A percentile compares a stretch with the other conserved stretches of the same genome.
Evolutionary conservation across 2,113 vertebrate species (phyloP).

Genomic region (Leucopsar rothschildi): DNA sequence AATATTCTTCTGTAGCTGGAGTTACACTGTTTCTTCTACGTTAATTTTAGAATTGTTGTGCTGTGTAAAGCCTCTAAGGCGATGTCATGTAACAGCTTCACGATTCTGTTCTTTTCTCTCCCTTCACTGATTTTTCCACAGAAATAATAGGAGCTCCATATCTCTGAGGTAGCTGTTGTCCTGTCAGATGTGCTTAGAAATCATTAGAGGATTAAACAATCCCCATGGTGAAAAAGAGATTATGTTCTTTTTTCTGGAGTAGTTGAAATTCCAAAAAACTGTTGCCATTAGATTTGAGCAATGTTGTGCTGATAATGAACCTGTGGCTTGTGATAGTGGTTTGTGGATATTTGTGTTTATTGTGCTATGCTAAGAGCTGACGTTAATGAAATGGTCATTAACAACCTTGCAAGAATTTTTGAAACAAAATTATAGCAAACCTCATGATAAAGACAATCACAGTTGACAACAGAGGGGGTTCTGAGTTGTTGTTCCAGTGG

Average conservation of each 20-base stretch:
- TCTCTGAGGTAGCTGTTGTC: background rate
- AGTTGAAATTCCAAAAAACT: background rate
- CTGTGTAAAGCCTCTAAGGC: background rate
- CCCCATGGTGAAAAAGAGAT: background rate
- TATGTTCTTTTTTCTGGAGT: background rate
- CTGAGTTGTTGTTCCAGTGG: background rate
- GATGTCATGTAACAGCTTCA: background rate
- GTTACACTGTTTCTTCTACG: accelerated
- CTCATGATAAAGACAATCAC: background rate
- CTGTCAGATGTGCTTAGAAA: background rate
- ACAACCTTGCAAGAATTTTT: background rate
- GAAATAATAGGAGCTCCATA: background rate
- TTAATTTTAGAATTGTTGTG: background rate
- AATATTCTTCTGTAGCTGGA: background rate
- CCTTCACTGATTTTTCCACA: background rate
- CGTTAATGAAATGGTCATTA: background rate
- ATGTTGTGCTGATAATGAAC: background rate
- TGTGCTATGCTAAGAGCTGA: background rate
- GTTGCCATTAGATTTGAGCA: background rate
- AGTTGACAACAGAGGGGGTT: background rate
- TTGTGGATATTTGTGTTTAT: background rate
- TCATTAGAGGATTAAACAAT: background rate
- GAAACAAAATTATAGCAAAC: background rate
- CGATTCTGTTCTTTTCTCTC: background rate
- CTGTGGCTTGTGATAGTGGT: background rate